Conservation (phyloP, 2,113 vertebrate species). For the Thomomys bottae region DNA sequence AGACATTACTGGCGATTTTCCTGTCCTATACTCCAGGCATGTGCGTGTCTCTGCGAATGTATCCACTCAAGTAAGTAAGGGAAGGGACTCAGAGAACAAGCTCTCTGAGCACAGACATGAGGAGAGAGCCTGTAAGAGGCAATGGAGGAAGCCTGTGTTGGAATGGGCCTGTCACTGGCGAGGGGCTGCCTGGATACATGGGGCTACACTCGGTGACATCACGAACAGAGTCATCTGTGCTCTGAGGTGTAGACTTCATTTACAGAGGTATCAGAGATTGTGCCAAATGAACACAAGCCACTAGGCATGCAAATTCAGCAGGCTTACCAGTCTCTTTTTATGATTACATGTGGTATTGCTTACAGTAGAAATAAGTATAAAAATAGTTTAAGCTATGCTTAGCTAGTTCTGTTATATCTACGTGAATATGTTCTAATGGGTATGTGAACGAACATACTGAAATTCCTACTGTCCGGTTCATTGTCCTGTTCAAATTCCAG, state of each 20-base stretch:
- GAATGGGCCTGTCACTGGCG: background rate
- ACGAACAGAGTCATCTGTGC: background rate
- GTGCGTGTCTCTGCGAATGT: conserved; percentile 79
- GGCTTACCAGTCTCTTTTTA: background rate
- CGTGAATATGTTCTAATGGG: background rate
- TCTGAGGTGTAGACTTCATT: background rate
- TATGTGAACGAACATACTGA: background rate
- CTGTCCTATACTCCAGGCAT: conserved; percentile 82
- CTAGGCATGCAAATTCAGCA: background rate
- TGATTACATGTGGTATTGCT: background rate
- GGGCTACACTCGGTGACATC: background rate
- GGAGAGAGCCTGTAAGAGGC: background rate
- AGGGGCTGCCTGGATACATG: background rate
- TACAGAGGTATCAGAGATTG: background rate
- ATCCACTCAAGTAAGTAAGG: conserved; percentile 85
- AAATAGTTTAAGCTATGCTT: background rate
- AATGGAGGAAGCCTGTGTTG: background rate
- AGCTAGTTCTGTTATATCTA: background rate
- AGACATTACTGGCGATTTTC: conserved; percentile 83
- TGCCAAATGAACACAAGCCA: background rate
- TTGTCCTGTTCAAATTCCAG: background rate
- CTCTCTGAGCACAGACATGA: background rate
- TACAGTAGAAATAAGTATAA: background rate
- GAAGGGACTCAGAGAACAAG: fast-evolving
- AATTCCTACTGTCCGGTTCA: background rate